A percentile compares a stretch with the other conserved stretches of the same genome.
These are phyloP conservation scores for Agelastica alni DNA, from an alignment of 2,888 invertebrate species.

Conservation along the genomic window DNA sequence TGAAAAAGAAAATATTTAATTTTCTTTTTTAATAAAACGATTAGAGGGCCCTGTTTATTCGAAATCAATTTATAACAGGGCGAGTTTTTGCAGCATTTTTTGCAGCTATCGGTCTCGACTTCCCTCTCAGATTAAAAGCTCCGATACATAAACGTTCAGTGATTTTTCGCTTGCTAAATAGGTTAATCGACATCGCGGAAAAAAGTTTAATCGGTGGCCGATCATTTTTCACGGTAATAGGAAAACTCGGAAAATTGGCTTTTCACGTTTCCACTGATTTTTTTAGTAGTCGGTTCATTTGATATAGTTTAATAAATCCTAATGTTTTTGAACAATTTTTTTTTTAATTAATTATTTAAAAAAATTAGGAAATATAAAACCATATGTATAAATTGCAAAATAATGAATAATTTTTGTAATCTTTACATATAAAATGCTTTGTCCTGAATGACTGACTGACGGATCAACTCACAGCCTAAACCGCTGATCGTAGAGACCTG, in stretches of 20 bases:
- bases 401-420: too few relatives aligned
- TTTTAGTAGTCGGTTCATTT: not conserved
- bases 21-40: conserved; percentile 44
- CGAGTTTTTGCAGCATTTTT: conserved; percentile 38
- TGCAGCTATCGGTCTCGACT: conserved; percentile 35
- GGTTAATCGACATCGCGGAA: conserved; percentile 35
- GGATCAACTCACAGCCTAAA: too few relatives aligned
- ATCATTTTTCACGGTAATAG: conserved; percentile 35
- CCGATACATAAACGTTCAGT: conserved; percentile 31
- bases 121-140: conserved; percentile 37
- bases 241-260: conserved; percentile 31
- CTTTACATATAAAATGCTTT: too few relatives aligned
- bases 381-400: too few relatives aligned
- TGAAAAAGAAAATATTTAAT: conserved; percentile 45
- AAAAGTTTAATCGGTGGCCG: conserved; percentile 35
- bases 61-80: conserved; percentile 41
- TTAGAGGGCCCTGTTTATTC: conserved; percentile 42
- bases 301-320: too few relatives aligned
- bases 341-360: too few relatives aligned
- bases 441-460: too few relatives aligned
- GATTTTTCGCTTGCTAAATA: conserved; percentile 36
- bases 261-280: too few relatives aligned
- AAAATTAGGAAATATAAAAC: too few relatives aligned
- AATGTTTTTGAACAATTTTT: too few relatives aligned
- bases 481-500: too few relatives aligned